Conservation (phyloP, 2,888 invertebrate genomes). For the Rotaria macrura region DNA sequence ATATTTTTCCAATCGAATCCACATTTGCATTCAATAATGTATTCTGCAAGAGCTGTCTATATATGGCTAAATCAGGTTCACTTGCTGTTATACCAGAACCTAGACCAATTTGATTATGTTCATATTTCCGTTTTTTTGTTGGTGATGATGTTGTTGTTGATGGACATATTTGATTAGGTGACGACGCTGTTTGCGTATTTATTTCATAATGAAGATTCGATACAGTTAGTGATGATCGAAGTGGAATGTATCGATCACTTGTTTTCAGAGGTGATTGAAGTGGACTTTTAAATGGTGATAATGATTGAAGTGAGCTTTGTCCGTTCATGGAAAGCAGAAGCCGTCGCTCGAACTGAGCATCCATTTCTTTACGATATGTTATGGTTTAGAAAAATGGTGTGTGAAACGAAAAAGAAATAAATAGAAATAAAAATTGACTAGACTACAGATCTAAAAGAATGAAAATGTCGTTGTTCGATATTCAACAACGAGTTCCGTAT, state of each 20-base stretch:
- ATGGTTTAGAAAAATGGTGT: not conserved
- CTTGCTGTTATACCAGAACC: not conserved
- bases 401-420: not conserved
- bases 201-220: not conserved
- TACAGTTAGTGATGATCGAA: not conserved
- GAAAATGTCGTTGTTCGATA: not conserved
- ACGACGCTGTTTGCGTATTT: not conserved
- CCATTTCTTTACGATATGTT: too few species aligned
- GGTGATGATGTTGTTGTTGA: not conserved
- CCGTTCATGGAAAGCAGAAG: constrained; percentile 11
- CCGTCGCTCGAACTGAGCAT: constrained; percentile 5
- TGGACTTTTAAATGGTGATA: constrained; percentile 18
- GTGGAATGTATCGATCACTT: constrained; percentile 19
- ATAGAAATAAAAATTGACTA: constrained; percentile 11
- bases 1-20: not conserved
- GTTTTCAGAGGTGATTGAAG: not conserved
- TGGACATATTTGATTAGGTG: not conserved
- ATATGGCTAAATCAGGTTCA: constrained; percentile 11
- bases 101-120: constrained; percentile 21
- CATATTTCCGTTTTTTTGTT: constrained; percentile 2
- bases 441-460: constrained; percentile 1
- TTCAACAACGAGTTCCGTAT: not conserved
- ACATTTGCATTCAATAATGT: not conserved
- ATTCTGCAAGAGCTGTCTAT: not conserved
- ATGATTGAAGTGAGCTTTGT: not conserved